Evolutionary conservation across 2,888 invertebrate species (phyloP).

Genomic region (Stenichneumon culpator): DNA sequence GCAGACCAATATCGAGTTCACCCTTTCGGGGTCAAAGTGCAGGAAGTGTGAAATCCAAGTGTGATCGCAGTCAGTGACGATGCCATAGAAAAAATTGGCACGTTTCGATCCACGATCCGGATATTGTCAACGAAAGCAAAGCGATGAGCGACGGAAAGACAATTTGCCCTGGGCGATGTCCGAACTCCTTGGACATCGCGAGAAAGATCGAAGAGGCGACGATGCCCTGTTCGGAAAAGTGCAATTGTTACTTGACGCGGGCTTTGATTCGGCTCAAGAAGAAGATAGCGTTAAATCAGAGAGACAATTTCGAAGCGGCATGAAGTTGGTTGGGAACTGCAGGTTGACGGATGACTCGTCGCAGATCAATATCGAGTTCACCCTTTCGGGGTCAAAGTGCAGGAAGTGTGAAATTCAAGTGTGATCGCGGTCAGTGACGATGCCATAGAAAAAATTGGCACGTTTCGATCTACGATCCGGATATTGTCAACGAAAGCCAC

Average conservation of each 20-base stretch:
- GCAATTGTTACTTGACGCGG: constrained; percentile 66
- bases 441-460: too few relatives aligned
- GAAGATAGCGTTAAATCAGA: constrained; percentile 63
- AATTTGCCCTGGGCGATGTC: constrained; percentile 13
- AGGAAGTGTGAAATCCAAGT: neutral
- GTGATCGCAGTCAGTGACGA: neutral
- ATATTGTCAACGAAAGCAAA: neutral
- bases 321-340: constrained; percentile 21
- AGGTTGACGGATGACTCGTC: neutral
- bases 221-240: constrained; percentile 66
- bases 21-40: neutral
- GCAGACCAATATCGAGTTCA: constrained; percentile 16
- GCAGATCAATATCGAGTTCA: constrained; percentile 16
- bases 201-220: neutral
- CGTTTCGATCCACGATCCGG: neutral
- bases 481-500: neutral
- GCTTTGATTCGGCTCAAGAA: constrained; percentile 58
- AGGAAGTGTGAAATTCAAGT: neutral
- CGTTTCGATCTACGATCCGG: neutral
- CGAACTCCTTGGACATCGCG: neutral
- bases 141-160: constrained; percentile 17
- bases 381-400: neutral
- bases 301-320: neutral
- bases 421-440: neutral
- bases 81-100: too few relatives aligned